phyloP scores from a whole-genome alignment of 2,797 vertebrate species.

The Artibeus jamaicensis region DNA sequence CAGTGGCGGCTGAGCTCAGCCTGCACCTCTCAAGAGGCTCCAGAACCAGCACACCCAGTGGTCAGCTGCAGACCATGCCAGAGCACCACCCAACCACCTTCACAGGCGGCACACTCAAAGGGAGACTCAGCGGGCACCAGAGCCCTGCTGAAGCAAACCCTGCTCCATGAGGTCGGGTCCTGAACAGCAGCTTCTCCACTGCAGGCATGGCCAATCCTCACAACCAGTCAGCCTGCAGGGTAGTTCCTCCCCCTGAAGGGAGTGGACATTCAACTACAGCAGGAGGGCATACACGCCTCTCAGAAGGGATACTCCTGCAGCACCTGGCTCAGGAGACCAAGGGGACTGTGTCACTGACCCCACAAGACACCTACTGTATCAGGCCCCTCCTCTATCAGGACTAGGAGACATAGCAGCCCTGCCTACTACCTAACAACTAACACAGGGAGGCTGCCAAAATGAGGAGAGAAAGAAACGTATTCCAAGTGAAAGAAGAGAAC shows the following conservation, averaged over 20 bases:
- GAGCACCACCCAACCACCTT: background rate
- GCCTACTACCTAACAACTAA: background rate
- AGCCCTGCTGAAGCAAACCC: background rate
- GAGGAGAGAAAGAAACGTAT: background rate
- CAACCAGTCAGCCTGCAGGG: background rate
- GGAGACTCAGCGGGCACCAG: background rate
- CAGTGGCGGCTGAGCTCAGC: background rate
- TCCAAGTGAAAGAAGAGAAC: background rate
- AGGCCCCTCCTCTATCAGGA: background rate
- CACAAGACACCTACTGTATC: background rate
- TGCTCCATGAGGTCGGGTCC: background rate
- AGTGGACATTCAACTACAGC: background rate
- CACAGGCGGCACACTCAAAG: background rate
- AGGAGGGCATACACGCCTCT: too few relatives aligned
- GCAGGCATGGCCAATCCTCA: background rate
- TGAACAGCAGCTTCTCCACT: background rate
- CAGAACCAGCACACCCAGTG: background rate
- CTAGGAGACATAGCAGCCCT: background rate
- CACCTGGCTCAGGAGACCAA: background rate
- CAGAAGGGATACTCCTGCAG: background rate
- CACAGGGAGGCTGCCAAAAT: background rate
- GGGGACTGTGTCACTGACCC: background rate
- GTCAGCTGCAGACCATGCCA: background rate
- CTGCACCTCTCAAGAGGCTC: background rate
- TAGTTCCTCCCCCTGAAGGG: background rate